Evolutionary conservation across 2,113 vertebrate species (phyloP), one percentile per base, ranked within the genome.

Genomic region (Alaudala cheleensis): DNA sequence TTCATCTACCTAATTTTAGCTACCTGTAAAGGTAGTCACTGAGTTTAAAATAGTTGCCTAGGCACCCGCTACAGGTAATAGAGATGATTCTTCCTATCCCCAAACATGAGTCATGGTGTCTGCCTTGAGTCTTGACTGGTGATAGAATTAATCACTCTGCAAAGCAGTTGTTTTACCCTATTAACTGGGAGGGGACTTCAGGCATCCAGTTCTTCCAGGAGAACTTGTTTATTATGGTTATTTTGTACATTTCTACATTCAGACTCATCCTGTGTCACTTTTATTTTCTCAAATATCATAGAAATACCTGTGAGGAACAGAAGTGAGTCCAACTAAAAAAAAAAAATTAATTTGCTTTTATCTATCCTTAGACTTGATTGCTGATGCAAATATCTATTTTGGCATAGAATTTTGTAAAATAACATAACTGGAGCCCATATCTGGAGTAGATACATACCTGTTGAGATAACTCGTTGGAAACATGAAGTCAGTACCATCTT

Each of bases 1-100:
- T 88, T 90, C 20, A 44, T 70, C 33, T 78, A 56, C 72, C 79
- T 93, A 93, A 97, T 93, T 96, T 96, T 95, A 95, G 80, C 80
- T 90, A 74, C 64, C 82, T 94, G 72, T 51, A 71, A 92, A 94
- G 56, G 80, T 94, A 95, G 76, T 81, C 39, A 74, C 50, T 64
- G 88, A 83, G 80, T 86, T 93, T 94, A 96, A 95, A 95, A 94
- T 92, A 94, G 91, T 91, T 91, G 80, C 69, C 72, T 83, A 73
- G 40, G 82, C 76, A 83, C 64, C 10, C 0, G 3, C 39, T 90
- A 70, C 17, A 94, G 60, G 88, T 95, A 93, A 92, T 82, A 81
- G 94, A 90, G 64, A 94, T 83, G 47, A 86, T 94, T 95, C 47
- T 56, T 93, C n/a, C 51, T 94, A 39, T 86, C 64, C 64, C 53